These are phyloP conservation scores for Calidris pygmaea DNA, from an alignment of 2,113 vertebrate species.

Conservation along the genomic window DNA sequence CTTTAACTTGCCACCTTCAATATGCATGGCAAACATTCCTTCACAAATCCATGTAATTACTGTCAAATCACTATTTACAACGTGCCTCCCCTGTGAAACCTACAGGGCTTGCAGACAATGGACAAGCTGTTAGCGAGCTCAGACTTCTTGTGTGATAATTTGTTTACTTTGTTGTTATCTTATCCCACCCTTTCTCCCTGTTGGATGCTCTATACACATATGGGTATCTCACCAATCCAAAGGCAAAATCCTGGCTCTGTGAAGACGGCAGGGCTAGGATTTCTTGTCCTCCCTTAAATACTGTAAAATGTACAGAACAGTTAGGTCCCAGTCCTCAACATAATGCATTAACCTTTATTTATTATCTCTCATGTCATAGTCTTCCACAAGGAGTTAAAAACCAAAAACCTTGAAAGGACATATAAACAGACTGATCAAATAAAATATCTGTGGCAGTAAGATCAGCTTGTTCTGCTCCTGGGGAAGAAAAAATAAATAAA, in stretches of 20 bases:
- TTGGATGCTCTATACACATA: background rate
- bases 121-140: constrained; percentile 9
- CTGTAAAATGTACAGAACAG: background rate
- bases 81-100: background rate
- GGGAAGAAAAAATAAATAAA: background rate
- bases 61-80: constrained; percentile 46
- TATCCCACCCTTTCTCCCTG: background rate
- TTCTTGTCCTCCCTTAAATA: background rate
- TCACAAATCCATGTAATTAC: constrained; percentile 48
- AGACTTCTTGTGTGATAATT: background rate
- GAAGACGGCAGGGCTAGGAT: background rate
- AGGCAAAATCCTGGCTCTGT: background rate
- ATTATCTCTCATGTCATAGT: background rate
- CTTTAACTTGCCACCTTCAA: constrained; percentile 33
- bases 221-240: background rate
- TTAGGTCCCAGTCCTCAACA: background rate
- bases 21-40: constrained; percentile 40
- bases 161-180: constrained; percentile 21
- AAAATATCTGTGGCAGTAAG: constrained; percentile 18
- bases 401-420: constrained; percentile 8
- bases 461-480: background rate
- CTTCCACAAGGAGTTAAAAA: background rate
- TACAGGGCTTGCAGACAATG: constrained; percentile 17
- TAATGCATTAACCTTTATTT: background rate
- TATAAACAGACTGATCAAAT: constrained; percentile 29